Base-by-base conservation (phyloP, 2,888 invertebrate genomes). In the Lepidocyrtoides sp. region DNA sequence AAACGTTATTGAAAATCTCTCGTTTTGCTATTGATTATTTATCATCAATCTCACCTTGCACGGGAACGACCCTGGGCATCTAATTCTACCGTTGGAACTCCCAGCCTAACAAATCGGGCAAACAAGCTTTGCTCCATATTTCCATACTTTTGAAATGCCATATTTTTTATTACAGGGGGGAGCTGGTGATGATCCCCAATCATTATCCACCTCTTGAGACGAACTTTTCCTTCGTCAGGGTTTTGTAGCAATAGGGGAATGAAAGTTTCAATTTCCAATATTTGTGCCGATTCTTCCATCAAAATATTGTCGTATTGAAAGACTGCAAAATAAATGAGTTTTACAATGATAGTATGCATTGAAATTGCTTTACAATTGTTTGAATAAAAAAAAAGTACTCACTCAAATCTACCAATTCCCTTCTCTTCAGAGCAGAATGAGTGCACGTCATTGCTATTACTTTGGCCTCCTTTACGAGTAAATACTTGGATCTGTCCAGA, bases 391-490 rank as follows among this genome's bases (percentile, higher is more conserved):
- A 57, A 17, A 57, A 2, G 2, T 54, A 10, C 88, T 95, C 95
- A 96, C 97, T 98, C 95, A 99, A 97, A 95, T 98, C 98, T 0
- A 99, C 99, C 2, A 99, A 96, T 95, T 99, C 99, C 82, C 98
- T 97, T 36, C 99, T 96, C 95, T 99, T 99, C 12, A 99, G 96
- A 0, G 99, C 99, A 0, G 99, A 99, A 95, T 99, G 99, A 0
- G 99, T 99, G 96, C 99, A 99, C 0, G 99, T 99, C 99, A 99
- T 99, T 0, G 99, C 99, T 94, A 99, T 99, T 86, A 99, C 99
- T 96, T 99, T 99, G 0, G 99, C 99, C 95, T 99, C 99, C 95
- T 99, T 99, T 0, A 99, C 99, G 83, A 99, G 96, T 88, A 99
- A 96, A 95, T 99, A 99, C 95, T 94, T 99, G 98, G 99, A 98